Evolutionary conservation across 2,113 vertebrate species (phyloP), one percentile per base, ranked within the genome.

Genomic region (Ochotona curzoniae): DNA sequence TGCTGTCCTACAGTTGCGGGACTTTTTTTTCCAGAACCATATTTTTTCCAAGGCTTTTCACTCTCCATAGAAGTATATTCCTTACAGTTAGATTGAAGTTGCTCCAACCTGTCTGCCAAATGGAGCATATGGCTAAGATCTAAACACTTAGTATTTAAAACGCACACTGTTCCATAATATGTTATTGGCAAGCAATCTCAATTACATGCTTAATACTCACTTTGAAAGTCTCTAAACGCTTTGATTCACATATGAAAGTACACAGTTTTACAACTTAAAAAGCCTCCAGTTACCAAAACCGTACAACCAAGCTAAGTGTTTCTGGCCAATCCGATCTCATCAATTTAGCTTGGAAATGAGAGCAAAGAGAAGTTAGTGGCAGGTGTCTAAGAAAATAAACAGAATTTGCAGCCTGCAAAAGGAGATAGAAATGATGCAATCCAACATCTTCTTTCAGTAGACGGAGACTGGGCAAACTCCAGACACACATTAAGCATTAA

Each of bases 311-410:
- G 38, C 63, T 63, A 71, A 86, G 14, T 82, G 25, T 71, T 93
- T 88, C 32, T 61, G 73, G n/a, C 15, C 75, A 93, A 85, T 63
- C 90, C 81, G 83, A 76, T 86, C 17, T 32, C 47, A 81, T 83
- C 30, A 89, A 18, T 75, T 94, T 87, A 93, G 57, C 67, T 73
- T 70, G 92, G 61, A 91, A 84, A 87, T 25, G 90, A 92, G 67
- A 89, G 32, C 30, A 35, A 32, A 70, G 13, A 89, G 73, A 85
- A 82, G 47, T 14, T 71, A 28, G n/a, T 30, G 3, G 7, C n/a
- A 83, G 88, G 17, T 20, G 76, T 71, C 28, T 51, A 80, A 70
- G 64, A 92, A 88, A 17, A n/a, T 25, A 85, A 76, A 83, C 15
- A 87, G 35, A 84, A 93, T 82, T 83, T 93, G 57, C 60, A 90